Conservation (phyloP, 2,888 invertebrate genomes). For the Nomada ruficornis region DNA sequence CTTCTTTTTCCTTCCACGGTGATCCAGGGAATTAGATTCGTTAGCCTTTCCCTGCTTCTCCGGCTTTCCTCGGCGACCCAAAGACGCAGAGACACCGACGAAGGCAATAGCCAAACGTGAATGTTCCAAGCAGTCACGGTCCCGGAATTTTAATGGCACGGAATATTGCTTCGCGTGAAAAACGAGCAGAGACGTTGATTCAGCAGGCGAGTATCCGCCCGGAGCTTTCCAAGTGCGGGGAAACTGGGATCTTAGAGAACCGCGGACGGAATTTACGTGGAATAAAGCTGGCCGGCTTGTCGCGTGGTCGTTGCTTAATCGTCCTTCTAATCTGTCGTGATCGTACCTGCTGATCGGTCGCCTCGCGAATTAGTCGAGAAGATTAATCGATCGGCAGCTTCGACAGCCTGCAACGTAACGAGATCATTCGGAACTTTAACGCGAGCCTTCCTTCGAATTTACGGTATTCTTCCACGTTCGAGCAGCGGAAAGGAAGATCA, state of each 20-base stretch:
- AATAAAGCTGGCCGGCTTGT: constrained; percentile 47
- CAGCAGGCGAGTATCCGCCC: background rate
- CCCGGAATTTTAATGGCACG: constrained; percentile 2
- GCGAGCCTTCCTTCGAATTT: background rate
- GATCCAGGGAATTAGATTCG: constrained; percentile 14
- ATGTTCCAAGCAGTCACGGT: background rate
- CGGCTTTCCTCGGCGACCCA: too few relatives aligned
- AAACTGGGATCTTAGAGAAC: constrained; percentile 3
- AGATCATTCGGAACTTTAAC: constrained; percentile 14
- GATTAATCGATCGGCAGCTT: constrained; percentile 64
- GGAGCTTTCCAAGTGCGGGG: constrained; percentile 4
- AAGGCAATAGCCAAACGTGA: constrained; percentile 10
- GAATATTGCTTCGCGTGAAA: constrained; percentile 11
- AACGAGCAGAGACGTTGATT: background rate
- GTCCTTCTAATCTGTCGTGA: constrained; percentile 62
- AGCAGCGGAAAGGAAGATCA: background rate
- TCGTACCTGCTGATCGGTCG: constrained; percentile 56
- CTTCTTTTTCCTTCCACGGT: too few relatives aligned
- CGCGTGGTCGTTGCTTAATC: constrained; percentile 66
- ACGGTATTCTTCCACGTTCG: background rate
- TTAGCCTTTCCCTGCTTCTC: background rate
- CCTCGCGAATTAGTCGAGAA: constrained; percentile 59
- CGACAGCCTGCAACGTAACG: constrained; percentile 9
- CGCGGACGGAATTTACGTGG: constrained; percentile 44
- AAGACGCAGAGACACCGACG: constrained; percentile 5